Base-by-base conservation (phyloP, 2,797 vertebrate genomes). In the Malurus leucopterus region DNA sequence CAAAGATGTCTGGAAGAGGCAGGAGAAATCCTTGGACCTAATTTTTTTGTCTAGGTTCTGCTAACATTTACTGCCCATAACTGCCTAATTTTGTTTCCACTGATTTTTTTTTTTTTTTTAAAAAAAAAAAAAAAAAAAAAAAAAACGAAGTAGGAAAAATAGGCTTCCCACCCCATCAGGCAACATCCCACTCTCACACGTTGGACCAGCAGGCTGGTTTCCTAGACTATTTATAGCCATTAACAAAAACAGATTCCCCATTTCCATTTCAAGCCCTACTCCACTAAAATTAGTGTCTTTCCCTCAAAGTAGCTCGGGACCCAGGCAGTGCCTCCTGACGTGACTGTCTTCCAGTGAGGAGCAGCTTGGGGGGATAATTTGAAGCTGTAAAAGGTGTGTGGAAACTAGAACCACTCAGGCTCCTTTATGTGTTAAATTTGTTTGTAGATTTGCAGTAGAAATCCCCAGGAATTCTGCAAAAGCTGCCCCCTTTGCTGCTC, bases 281-380 rank as follows among this genome's bases (percentile, higher is more conserved):
- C 34, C 34, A 16, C 72, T 74, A 68, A 86, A 92, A 79, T 71
- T 34, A 65, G 11, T 34, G 29, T 4, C 65, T 68, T 87, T 50
- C 59, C 68, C 41, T 75, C 38, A 11, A 38, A 69, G 49, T 26
- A 58, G 16, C 32, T 72, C 59, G 44, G 47, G 50, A 85, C 8
- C 1, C 2, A 50, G 23, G 38, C 3, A 13, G 30, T 86, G 34
- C n/a, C 62, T 77, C 76, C 59, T 68, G n/a, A 43, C 0, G 0
- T 9, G 50, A 27, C 38, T 1, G 0, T 62, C 64, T 80, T 49
- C 47, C 58, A 73, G 49, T 0, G 0, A 81, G 64, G 40, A 81
- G 46, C 4, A 15, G 38, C 55, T 83, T 49, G 11, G 5, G 49
- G 76, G 50, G 77, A 64, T 57, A 62, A 54, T 88, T 71, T 78